A percentile compares a stretch with the other conserved stretches of the same genome.
These are phyloP conservation scores for Drosophila demipolita DNA, from an alignment of 2,888 invertebrate species.

Conservation along the genomic window DNA sequence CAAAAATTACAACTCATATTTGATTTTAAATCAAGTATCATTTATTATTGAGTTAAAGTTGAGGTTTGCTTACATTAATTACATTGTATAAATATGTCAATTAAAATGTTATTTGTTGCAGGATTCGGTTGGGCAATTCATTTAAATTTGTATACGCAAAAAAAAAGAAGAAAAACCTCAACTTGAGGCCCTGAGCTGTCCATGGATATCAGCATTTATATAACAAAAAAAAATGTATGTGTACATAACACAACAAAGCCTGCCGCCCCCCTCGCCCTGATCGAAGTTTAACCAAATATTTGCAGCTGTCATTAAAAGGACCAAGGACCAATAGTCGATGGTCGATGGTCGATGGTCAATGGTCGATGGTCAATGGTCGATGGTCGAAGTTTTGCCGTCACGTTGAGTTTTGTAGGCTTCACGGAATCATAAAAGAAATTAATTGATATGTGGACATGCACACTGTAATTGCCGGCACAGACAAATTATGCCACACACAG, in stretches of 20 bases:
- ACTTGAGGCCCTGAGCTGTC: constrained; percentile 6
- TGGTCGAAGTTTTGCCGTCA: not conserved
- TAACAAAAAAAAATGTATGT: constrained; percentile 5
- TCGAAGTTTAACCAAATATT: constrained; percentile 61
- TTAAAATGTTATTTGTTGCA: constrained; percentile 19
- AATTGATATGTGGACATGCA: constrained; percentile 67
- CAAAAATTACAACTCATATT: not conserved
- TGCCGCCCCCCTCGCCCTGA: constrained; percentile 10
- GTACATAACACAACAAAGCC: constrained; percentile 15
- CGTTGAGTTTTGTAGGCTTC: constrained; percentile 30
- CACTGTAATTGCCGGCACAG: constrained; percentile 64
- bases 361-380: not conserved
- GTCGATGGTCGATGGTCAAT: not conserved
- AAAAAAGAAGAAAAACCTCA: constrained; percentile 9
- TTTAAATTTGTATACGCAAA: constrained; percentile 15
- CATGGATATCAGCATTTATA: constrained; percentile 4
- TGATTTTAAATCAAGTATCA: not conserved
- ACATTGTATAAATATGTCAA: not conserved
- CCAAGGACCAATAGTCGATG: constrained; percentile 8
- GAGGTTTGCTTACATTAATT: not conserved
- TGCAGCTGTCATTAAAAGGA: constrained; percentile 62
- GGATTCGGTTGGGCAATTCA: constrained; percentile 1
- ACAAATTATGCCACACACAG: constrained; percentile 59
- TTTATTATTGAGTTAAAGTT: not conserved
- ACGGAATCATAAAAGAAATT: constrained; percentile 78